Evolutionary conservation across 53 echinoderm and acorn worm species (phyloP).

Genomic region (Henricia sp.): DNA sequence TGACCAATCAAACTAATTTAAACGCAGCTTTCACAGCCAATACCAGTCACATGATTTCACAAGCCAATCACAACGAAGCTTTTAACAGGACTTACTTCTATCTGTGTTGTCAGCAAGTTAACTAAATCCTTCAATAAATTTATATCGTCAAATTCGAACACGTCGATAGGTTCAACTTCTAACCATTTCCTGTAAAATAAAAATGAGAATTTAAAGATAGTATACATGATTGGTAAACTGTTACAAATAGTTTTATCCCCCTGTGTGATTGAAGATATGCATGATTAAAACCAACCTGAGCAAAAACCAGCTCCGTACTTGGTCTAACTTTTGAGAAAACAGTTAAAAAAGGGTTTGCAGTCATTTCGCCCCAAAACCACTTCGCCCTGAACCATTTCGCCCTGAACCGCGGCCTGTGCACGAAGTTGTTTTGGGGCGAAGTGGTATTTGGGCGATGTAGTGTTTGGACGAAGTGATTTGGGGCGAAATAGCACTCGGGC

Average conservation of each 20-base stretch:
- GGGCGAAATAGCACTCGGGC: too few relatives aligned
- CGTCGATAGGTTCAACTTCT: constrained; percentile 42
- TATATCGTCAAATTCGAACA: constrained; percentile 32
- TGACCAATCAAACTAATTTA: background rate
- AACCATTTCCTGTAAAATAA: constrained; percentile 26
- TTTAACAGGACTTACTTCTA: constrained; percentile 40
- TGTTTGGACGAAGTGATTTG: too few relatives aligned
- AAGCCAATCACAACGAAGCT: background rate
- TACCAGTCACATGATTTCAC: too few relatives aligned
- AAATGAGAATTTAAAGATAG: background rate
- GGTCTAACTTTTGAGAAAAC: background rate
- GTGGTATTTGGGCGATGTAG: too few relatives aligned
- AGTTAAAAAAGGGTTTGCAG: too few relatives aligned
- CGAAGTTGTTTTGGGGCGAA: too few relatives aligned
- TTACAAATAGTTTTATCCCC: background rate
- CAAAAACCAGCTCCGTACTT: background rate
- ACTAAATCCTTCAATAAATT: constrained; percentile 4
- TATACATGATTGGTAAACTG: background rate
- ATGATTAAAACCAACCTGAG: too few relatives aligned
- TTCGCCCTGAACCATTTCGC: too few relatives aligned
- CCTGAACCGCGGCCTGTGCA: too few relatives aligned
- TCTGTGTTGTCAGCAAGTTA: constrained; percentile 6
- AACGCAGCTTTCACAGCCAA: background rate
- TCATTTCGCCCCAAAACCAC: too few relatives aligned
- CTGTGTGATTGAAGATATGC: too few relatives aligned